Conservation (phyloP, 2,888 invertebrate genomes). For the Andrena minutula region DNA sequence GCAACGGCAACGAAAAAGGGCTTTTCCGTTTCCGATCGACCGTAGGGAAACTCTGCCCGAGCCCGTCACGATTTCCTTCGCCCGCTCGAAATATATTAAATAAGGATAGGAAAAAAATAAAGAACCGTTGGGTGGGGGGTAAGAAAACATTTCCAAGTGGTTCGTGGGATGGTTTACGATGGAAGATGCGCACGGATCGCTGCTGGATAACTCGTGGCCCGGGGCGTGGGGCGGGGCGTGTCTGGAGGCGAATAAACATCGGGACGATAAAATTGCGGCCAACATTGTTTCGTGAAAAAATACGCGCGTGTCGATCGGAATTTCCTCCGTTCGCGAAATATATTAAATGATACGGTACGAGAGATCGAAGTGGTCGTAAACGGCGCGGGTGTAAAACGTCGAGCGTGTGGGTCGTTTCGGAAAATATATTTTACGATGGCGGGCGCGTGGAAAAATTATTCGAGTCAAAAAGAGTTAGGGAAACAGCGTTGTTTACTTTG, state of each 20-base stretch:
- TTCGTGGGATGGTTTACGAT: conserved; percentile 25
- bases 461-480: not conserved
- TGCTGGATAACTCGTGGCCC: not conserved
- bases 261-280: not conserved
- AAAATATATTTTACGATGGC: not conserved
- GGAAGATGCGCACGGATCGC: not conserved
- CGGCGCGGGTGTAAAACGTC: not conserved
- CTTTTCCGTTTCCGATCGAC: conserved; percentile 57
- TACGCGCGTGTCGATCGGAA: conserved; percentile 24
- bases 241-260: not conserved
- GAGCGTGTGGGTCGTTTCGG: conserved; percentile 4
- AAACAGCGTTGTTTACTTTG: not conserved
- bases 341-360: conserved; percentile 28
- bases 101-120: not conserved
- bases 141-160: conserved; percentile 7
- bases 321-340: conserved; percentile 24
- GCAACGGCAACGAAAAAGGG: conserved; percentile 55
- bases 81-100: conserved; percentile 37
- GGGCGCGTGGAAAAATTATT: not conserved
- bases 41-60: conserved; percentile 30
- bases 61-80: conserved; percentile 42
- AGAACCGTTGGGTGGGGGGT: not conserved
- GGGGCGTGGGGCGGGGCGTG: not conserved
- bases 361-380: conserved; percentile 23
- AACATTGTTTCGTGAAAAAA: conserved; percentile 15